Conservation (phyloP, 2,797 vertebrate genomes). For the Danio aesculapii region DNA sequence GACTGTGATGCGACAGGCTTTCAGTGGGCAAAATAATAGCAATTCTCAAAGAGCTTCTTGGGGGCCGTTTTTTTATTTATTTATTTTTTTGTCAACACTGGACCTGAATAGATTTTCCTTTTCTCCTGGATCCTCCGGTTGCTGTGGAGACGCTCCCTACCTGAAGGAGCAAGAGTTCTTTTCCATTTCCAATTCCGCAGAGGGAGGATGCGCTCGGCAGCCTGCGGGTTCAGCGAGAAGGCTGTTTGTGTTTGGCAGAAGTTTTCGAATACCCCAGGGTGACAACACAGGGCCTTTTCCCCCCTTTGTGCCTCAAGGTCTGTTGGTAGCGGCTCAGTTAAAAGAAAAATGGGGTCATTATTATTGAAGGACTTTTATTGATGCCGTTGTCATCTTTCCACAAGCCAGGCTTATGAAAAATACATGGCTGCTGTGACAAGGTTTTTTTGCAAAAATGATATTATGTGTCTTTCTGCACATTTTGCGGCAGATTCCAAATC, state of each 20-base stretch:
- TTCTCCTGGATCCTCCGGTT: conserved; percentile 47
- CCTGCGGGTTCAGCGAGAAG: conserved; percentile 39
- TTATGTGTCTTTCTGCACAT: too few relatives aligned
- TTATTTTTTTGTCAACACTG: conserved; percentile 25
- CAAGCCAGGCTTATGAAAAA: neutral
- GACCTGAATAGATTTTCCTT: conserved; percentile 27
- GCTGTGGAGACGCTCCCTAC: conserved; percentile 55
- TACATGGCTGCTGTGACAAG: neutral
- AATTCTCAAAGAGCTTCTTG: conserved; percentile 46
- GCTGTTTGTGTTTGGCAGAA: conserved; percentile 48
- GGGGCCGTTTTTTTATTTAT: neutral
- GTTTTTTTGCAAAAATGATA: neutral
- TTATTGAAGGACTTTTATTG: conserved; percentile 38
- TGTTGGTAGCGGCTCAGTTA: conserved; percentile 24
- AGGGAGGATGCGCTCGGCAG: conserved; percentile 40
- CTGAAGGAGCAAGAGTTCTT: conserved; percentile 45
- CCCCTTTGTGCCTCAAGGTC: conserved; percentile 29
- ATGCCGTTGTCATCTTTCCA: conserved; percentile 42
- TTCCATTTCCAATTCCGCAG: conserved; percentile 47
- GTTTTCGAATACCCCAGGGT: conserved; percentile 44
- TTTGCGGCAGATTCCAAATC: too few relatives aligned
- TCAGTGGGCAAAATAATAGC: conserved; percentile 18
- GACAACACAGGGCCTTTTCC: conserved; percentile 22
- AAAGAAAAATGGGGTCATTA: conserved; percentile 39
- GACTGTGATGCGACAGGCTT: conserved; percentile 12